Evolutionary conservation across 2,113 vertebrate genomes (phyloP), one percentile per base, ranked within the genome.

Genomic region (Galbula dea): DNA sequence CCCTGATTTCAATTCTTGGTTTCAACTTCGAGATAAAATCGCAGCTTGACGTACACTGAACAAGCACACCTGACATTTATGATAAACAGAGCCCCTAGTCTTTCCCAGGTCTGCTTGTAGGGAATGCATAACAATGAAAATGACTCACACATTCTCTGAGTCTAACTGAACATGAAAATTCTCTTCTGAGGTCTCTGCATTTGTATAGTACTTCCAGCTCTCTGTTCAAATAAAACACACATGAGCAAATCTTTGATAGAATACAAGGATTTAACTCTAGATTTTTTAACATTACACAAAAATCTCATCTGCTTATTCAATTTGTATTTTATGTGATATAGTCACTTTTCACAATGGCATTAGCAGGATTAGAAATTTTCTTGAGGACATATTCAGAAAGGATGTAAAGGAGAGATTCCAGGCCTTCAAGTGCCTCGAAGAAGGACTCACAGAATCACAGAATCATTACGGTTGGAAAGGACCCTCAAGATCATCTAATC

Each of bases 21-120:
- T 94, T 93, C 75, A 84, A 19, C 36, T 80, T 45, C 84, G 86
- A 93, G 57, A 71, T 86, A 86, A 92, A 82, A 83, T 78, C 91
- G 54, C 57, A 72, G 27, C 49, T 84, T 86, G 76, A 78, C 59
- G 19, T 76, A 66, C 74, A 62, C 55, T 91, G 88, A 90, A 29
- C 63, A 77, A 77, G 43, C 0, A 0, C 11, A 15, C 18, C 83
- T 88, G 86, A 81, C 77, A 92, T 83, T 91, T 90, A 72, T 39
- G 24, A 80, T 81, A 88, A 93, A 90, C 57, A 92, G 57, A 90
- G 26, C 3, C 3, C 15, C 36, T 45, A 39, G 76, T 72, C 57
- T 86, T 88, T 68, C 45, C 17, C 46, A 54, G 61, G 73, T 84
- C 22, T 9, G 62, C 69, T 86, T 93, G 48, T 37, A 88, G 37